These are phyloP conservation scores for Drosophila nr. fundita DNA, from an alignment of 2,888 invertebrate genomes.

Conservation along the genomic window DNA sequence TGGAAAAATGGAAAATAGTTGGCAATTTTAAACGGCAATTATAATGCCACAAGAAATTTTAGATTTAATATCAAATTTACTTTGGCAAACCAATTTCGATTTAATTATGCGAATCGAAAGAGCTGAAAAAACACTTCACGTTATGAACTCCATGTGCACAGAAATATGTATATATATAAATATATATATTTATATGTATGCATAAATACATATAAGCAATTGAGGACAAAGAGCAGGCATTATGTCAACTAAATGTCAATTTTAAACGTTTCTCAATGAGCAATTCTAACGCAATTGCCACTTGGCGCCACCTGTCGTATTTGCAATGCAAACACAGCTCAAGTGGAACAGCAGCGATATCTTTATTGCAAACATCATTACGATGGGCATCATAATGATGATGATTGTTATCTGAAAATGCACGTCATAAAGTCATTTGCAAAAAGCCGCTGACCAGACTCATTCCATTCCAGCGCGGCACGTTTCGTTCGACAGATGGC, in stretches of 20 bases:
- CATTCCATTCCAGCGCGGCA: constrained; percentile 31
- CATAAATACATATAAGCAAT: background rate
- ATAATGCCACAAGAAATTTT: background rate
- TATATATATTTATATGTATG: background rate
- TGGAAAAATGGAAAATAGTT: background rate
- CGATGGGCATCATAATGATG: constrained; percentile 18
- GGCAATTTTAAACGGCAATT: background rate
- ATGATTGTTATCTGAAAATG: constrained; percentile 30
- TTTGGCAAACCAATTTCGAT: background rate
- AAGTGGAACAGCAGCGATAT: constrained; percentile 42
- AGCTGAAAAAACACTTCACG: background rate
- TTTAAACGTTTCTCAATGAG: constrained; percentile 8
- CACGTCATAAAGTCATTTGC: constrained; percentile 67
- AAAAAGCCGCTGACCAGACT: constrained; percentile 37
- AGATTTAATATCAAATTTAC: background rate
- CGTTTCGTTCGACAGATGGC: constrained; percentile 60
- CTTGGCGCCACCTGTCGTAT: constrained; percentile 61
- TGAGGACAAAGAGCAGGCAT: background rate
- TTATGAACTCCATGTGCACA: background rate
- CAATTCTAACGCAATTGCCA: constrained; percentile 21
- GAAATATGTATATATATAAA: background rate
- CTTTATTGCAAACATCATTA: constrained; percentile 19
- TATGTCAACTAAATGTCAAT: constrained; percentile 15
- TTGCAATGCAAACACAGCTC: constrained; percentile 34
- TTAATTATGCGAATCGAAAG: background rate